Evolutionary conservation across 2,888 invertebrate species (phyloP).

Genomic region (Eilema sororculum): DNA sequence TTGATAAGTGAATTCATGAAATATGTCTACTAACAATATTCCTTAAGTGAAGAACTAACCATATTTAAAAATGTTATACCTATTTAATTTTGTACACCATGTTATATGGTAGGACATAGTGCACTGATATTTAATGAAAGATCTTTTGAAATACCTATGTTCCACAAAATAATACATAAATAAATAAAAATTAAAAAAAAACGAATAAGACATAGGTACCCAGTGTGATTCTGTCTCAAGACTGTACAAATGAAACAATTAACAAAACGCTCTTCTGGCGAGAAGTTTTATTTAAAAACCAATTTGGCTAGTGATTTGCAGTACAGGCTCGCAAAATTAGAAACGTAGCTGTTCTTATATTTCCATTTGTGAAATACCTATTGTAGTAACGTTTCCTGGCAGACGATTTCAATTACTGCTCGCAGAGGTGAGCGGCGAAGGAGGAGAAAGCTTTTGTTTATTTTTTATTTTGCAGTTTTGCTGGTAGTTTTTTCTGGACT

Average conservation of each 20-base stretch:
- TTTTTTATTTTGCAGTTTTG: neutral
- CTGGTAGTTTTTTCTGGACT: neutral
- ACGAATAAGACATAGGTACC: too few relatives aligned
- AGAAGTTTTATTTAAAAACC: constrained; percentile 60
- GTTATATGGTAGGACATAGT: too few relatives aligned
- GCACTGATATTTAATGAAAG: too few relatives aligned
- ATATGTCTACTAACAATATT: too few relatives aligned
- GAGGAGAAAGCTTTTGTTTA: constrained; percentile 49
- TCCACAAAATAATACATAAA: too few relatives aligned
- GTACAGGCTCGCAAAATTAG: constrained; percentile 54
- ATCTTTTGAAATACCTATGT: too few relatives aligned
- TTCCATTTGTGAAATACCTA: constrained; percentile 76
- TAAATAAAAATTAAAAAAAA: neutral
- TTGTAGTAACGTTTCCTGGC: constrained; percentile 71
- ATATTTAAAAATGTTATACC: too few relatives aligned
- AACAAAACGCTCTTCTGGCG: constrained; percentile 2
- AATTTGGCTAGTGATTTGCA: constrained; percentile 66
- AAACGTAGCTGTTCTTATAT: constrained; percentile 66
- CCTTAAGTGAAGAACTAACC: too few relatives aligned
- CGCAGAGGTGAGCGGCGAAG: constrained; percentile 29
- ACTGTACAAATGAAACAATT: neutral
- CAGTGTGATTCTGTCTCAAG: too few relatives aligned
- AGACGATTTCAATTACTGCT: constrained; percentile 78
- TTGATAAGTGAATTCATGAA: too few relatives aligned
- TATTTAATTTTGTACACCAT: too few relatives aligned